Percentiles rank a stretch among this genome's conserved stretches.
Evolutionary conservation across 2,888 invertebrate species (phyloP).

Genomic region (Myopa testacea): DNA sequence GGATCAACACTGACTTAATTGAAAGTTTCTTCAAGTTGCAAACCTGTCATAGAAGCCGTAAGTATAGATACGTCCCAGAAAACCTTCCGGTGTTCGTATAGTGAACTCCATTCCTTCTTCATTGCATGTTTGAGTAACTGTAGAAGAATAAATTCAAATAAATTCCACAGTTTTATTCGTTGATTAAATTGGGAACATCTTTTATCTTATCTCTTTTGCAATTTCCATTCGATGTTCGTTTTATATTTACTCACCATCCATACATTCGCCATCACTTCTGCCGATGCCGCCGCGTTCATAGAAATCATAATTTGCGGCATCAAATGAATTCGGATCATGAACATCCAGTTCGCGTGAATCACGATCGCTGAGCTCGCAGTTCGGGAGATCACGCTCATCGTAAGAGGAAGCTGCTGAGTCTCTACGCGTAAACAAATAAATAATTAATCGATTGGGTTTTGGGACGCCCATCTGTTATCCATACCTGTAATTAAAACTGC

Average conservation of each 20-base stretch:
- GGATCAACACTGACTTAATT: neutral
- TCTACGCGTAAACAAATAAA: conserved; percentile 59
- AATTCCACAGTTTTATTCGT: neutral
- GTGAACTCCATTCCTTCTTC: conserved; percentile 96
- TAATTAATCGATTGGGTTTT: neutral
- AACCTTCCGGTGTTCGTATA: conserved; percentile 87
- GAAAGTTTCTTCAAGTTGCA: conserved; percentile 2
- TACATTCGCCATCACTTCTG: conserved; percentile 80
- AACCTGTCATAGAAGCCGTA: conserved; percentile 87
- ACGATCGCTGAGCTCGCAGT: conserved; percentile 90
- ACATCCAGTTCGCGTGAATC: conserved; percentile 86
- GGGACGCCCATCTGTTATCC: neutral
- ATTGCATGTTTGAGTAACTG: conserved; percentile 90
- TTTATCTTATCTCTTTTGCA: neutral
- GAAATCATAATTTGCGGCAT: conserved; percentile 86
- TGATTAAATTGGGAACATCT: neutral
- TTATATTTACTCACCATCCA: conserved; percentile 77
- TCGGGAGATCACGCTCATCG: conserved; percentile 73
- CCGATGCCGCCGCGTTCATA: conserved; percentile 84
- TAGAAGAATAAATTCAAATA: too few relatives aligned
- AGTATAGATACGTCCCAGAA: conserved; percentile 90
- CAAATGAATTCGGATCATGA: conserved; percentile 87
- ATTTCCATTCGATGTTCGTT: neutral
- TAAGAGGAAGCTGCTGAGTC: conserved; percentile 72
- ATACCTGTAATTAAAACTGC: conserved; percentile 88